These are phyloP conservation scores for Monochamus alternatus DNA, from an alignment of 2,888 invertebrate species.

Conservation along the genomic window DNA sequence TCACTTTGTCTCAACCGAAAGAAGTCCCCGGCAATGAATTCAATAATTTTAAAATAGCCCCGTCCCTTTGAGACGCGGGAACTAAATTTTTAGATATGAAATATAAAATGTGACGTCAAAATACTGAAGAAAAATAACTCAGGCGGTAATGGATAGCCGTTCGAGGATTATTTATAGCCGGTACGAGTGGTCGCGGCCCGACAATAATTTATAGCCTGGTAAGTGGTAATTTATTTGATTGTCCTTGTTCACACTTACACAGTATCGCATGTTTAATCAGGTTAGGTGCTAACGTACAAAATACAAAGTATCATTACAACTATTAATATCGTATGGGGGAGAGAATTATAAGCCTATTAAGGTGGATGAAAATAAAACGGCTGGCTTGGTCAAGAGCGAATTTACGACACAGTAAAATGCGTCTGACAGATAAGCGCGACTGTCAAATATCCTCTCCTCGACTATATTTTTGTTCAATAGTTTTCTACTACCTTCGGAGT, in stretches of 20 bases:
- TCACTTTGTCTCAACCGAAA: too few relatives aligned
- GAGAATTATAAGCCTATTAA: constrained; percentile 13
- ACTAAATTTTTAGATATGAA: constrained; percentile 41
- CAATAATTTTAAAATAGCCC: neutral
- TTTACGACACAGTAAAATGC: constrained; percentile 7
- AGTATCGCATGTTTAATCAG: constrained; percentile 65
- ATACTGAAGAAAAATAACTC: constrained; percentile 51
- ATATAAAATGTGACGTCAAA: constrained; percentile 50
- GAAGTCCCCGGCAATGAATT: too few relatives aligned
- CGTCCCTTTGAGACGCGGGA: constrained; percentile 8
- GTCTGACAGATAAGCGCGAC: neutral
- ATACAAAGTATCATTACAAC: constrained; percentile 34
- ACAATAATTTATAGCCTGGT: constrained; percentile 65
- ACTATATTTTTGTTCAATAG: neutral
- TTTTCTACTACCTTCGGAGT: too few relatives aligned
- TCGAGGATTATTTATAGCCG: constrained; percentile 61
- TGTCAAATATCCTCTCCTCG: neutral
- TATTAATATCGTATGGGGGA: constrained; percentile 14
- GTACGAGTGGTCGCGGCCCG: constrained; percentile 64
- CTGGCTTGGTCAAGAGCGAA: neutral
- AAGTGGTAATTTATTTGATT: constrained; percentile 68
- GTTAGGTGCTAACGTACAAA: constrained; percentile 46
- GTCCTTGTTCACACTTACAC: constrained; percentile 67
- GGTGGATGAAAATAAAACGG: constrained; percentile 7
- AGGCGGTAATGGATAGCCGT: constrained; percentile 57